phyloP scores from a whole-genome alignment of 2,888 invertebrate genomes.

The Microctonus aethiopoides region DNA sequence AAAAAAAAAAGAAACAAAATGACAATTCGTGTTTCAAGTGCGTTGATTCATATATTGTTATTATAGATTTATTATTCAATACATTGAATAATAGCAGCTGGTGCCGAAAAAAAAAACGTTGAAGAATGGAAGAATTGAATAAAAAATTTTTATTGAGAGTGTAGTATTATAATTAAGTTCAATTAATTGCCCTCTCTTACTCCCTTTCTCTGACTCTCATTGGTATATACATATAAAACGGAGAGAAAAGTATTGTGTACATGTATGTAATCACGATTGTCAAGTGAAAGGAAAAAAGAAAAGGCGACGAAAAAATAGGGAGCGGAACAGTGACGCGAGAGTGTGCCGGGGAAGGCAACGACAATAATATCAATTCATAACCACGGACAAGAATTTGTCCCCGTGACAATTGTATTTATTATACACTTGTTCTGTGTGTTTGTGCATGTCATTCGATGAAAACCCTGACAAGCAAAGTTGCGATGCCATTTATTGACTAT shows the following conservation, averaged over 20 bases:
- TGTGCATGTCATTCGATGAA: neutral
- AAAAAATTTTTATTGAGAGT: no score
- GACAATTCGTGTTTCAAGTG: neutral
- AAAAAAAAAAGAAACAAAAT: neutral
- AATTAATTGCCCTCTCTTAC: no score
- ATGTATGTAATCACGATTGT: neutral
- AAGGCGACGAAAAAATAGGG: neutral
- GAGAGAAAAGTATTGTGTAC: no score
- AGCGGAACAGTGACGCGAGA: neutral
- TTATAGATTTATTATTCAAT: neutral
- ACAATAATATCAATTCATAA: slow-evolving; percentile 10
- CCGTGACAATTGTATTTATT: no score
- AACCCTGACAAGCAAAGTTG: neutral
- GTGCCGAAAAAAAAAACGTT: neutral
- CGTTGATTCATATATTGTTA: neutral
- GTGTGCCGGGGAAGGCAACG: neutral
- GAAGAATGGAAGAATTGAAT: neutral
- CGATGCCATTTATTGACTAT: neutral
- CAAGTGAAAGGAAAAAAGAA: neutral
- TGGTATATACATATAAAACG: no score
- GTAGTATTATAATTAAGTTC: no score
- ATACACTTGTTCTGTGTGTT: neutral
- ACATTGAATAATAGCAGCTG: neutral
- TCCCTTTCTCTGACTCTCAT: no score
- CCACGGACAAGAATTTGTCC: neutral